A percentile compares a stretch with the other conserved stretches of the same genome.
These are phyloP conservation scores for Tetramorium bicarinatum DNA, from an alignment of 2,888 invertebrate genomes.

Conservation along the genomic window DNA sequence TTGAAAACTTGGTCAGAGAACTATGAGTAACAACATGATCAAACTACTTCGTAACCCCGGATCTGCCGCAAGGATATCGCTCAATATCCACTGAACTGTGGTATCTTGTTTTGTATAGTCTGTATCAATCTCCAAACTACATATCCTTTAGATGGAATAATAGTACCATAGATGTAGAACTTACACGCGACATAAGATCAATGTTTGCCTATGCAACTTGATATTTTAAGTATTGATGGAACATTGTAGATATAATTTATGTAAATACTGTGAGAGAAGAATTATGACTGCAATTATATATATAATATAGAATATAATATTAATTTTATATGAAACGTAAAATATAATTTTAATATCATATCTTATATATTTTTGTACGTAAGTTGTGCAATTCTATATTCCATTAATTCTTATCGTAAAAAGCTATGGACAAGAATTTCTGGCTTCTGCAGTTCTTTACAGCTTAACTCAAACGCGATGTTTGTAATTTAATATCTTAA, in stretches of 20 bases:
- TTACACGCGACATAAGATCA: not conserved
- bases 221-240: not conserved
- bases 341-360: not conserved
- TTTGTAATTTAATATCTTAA: conserved; percentile 43
- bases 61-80: conserved; percentile 16
- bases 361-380: not conserved
- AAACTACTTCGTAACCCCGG: conserved; percentile 5
- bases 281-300: not conserved
- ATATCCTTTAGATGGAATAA: not conserved
- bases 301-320: not conserved
- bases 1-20: conserved; percentile 28
- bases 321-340: not conserved
- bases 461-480: not conserved
- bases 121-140: conserved; percentile 28
- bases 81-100: conserved; percentile 1
- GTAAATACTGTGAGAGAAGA: not conserved
- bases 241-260: not conserved
- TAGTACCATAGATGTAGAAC: not conserved
- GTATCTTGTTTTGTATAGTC: conserved; percentile 17
- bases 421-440: not conserved
- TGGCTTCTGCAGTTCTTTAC: conserved; percentile 9
- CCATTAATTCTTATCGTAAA: not conserved
- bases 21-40: conserved; percentile 20
- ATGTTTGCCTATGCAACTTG: not conserved
- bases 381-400: not conserved